Percentiles rank a stretch among this genome's conserved stretches.
phyloP scores from a whole-genome alignment of 2,797 vertebrate genomes.

The Poeciliopsis turneri region DNA sequence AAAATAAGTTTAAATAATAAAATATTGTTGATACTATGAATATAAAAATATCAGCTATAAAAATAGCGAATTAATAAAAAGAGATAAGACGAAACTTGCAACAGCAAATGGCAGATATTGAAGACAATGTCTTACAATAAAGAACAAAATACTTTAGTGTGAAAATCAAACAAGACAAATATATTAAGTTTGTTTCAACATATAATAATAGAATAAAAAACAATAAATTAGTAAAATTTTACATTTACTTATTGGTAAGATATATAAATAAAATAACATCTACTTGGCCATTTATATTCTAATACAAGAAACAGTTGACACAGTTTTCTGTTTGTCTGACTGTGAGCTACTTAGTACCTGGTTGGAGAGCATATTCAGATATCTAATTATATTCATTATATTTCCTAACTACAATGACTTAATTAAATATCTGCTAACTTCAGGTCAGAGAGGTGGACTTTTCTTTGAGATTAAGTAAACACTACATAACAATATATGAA shows the following conservation, averaged over 20 bases:
- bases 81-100: no score
- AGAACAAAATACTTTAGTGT: not conserved
- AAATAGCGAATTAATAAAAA: no score
- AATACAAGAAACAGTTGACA: not conserved
- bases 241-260: not conserved
- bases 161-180: not conserved
- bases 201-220: not conserved
- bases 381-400: not conserved
- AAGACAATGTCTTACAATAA: not conserved
- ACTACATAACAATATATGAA: not conserved
- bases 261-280: not conserved
- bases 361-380: not conserved
- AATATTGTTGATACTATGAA: not conserved
- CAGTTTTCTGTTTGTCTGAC: not conserved
- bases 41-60: not conserved
- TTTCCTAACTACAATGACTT: not conserved
- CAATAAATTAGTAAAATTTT: not conserved
- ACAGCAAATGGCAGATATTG: not conserved
- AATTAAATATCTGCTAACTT: not conserved
- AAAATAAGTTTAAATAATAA: not conserved
- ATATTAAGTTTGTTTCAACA: not conserved
- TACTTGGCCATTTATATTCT: not conserved
- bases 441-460: not conserved
- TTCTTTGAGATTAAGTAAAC: not conserved
- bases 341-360: not conserved